A percentile compares a stretch with the other conserved stretches of the same genome.
These are phyloP conservation scores for Drosophila pseudoananassae DNA, from an alignment of 1,140 invertebrate species.

Conservation along the genomic window DNA sequence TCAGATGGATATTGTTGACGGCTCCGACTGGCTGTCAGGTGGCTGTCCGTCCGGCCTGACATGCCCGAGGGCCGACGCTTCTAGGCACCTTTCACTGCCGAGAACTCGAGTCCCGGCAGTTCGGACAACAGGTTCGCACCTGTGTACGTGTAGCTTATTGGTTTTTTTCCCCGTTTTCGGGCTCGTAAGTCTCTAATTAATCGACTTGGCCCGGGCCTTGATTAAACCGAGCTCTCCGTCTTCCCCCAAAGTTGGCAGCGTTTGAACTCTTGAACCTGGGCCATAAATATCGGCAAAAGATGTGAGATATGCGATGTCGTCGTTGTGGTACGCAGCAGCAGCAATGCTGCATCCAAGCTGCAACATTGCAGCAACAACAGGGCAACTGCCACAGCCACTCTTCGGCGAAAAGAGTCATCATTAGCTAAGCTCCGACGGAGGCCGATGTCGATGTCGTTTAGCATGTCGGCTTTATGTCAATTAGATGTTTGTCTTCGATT, in stretches of 20 bases:
- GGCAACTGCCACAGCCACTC: neutral
- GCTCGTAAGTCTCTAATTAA: conserved; percentile 73
- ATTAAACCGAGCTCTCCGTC: conserved; percentile 54
- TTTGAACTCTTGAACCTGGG: conserved; percentile 69
- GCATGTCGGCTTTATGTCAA: conserved; percentile 79
- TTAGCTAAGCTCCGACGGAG: conserved; percentile 47
- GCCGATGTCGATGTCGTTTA: conserved; percentile 65
- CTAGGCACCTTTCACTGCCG: conserved; percentile 53
- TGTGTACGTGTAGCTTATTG: conserved; percentile 39
- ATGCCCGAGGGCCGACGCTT: conserved; percentile 40
- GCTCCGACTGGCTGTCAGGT: conserved; percentile 55
- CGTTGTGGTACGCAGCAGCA: conserved; percentile 28
- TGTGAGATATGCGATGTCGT: conserved; percentile 62
- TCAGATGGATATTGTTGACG: conserved; percentile 55
- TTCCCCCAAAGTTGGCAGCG: conserved; percentile 31
- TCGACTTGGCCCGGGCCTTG: conserved; percentile 58
- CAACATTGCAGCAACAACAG: conserved; percentile 8
- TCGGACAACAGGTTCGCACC: conserved; percentile 31
- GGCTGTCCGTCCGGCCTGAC: conserved; percentile 35
- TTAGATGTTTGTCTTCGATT: conserved; percentile 80
- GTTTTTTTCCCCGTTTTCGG: conserved; percentile 3
- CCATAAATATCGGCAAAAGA: conserved; percentile 77
- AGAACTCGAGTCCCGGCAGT: conserved; percentile 4
- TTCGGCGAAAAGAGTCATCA: conserved; percentile 44
- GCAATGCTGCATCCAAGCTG: neutral